These are phyloP conservation scores for Vireo altiloquus DNA, from an alignment of 2,113 vertebrate genomes.

Conservation along the genomic window DNA sequence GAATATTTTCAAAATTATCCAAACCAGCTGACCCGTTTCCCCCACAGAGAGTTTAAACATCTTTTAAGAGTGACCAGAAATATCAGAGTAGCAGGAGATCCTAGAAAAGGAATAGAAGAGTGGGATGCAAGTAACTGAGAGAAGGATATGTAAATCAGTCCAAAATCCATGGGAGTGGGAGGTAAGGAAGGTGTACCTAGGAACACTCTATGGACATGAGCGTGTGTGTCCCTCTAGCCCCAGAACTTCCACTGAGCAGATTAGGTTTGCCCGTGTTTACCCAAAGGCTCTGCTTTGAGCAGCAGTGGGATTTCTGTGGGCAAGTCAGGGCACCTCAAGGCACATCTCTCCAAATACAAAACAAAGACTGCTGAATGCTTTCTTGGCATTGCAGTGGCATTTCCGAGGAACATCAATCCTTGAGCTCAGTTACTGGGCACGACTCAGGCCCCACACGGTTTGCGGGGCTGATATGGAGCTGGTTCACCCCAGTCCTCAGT, in stretches of 20 bases:
- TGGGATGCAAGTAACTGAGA: background rate
- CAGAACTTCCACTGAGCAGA: background rate
- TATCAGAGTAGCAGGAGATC: background rate
- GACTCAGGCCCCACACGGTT: fast-evolving
- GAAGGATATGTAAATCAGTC: background rate
- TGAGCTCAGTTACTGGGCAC: background rate
- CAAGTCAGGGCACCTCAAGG: background rate
- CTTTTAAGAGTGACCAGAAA: background rate
- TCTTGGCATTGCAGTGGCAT: background rate
- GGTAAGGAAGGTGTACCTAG: background rate
- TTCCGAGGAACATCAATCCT: background rate
- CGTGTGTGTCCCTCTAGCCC: fast-evolving
- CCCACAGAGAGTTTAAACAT: background rate
- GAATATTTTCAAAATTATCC: background rate
- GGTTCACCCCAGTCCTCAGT: background rate
- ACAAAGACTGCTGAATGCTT: background rate
- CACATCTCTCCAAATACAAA: background rate
- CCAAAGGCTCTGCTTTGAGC: background rate
- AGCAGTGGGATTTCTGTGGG: background rate
- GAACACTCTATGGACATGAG: background rate
- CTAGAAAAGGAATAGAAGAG: background rate
- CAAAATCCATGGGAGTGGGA: background rate
- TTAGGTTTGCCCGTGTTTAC: background rate
- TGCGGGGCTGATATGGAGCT: background rate
- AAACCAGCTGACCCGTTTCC: background rate